phyloP scores from a whole-genome alignment of 1,140 invertebrate species.

The Meteorus sp. region DNA sequence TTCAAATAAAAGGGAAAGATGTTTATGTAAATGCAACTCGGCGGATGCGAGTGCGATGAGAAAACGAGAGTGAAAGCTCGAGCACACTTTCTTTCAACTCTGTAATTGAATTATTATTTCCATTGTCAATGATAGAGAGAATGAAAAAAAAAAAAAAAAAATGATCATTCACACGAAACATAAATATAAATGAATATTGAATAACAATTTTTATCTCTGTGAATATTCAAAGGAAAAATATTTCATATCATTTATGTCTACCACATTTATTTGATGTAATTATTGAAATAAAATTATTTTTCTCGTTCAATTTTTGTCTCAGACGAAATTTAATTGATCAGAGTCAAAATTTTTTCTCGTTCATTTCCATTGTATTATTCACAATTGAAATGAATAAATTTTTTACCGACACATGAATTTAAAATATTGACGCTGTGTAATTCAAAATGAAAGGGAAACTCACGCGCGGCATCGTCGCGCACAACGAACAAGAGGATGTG shows the following conservation, averaged over 20 bases:
- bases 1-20: too few relatives aligned
- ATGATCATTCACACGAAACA: neutral
- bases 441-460: conserved; percentile 26
- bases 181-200: neutral
- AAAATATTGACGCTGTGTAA: neutral
- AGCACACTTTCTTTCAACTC: too few relatives aligned
- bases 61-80: too few relatives aligned
- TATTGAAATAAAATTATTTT: neutral
- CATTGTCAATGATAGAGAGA: too few relatives aligned
- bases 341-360: neutral
- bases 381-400: too few relatives aligned
- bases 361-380: too few relatives aligned
- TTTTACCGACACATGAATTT: too few relatives aligned
- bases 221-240: neutral
- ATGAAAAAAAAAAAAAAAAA: neutral
- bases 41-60: too few relatives aligned
- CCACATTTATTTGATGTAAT: neutral
- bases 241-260: neutral
- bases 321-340: neutral
- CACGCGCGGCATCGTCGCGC: conserved; percentile 9
- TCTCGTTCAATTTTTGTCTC: neutral
- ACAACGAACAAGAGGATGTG: conserved; percentile 28
- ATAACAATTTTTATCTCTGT: neutral
- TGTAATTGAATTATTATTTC: too few relatives aligned
- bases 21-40: too few relatives aligned